A percentile compares a stretch with the other conserved stretches of the same genome.
Evolutionary conservation across 2,888 invertebrate genomes (phyloP).

Genomic region (Neoitamus cyanurus): DNA sequence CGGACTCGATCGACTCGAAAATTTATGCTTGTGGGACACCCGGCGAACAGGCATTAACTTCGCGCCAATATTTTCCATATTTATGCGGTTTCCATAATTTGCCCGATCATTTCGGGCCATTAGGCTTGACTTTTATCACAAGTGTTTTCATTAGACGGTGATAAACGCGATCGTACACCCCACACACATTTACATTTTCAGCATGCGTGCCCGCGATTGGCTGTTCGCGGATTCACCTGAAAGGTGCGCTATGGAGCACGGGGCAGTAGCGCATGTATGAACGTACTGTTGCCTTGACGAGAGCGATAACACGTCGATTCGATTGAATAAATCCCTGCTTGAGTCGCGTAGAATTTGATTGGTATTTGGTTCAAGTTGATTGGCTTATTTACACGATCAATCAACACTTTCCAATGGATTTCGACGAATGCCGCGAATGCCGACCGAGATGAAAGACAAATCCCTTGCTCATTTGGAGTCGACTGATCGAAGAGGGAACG

Average conservation of each 20-base stretch:
- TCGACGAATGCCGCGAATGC: background rate
- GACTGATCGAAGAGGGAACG: background rate
- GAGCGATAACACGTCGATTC: background rate
- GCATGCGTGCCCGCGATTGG: background rate
- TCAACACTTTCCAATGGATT: constrained; percentile 23
- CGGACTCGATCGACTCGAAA: background rate
- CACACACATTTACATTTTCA: background rate
- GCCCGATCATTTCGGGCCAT: background rate
- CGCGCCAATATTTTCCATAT: background rate
- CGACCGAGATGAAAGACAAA: background rate
- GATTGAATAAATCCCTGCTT: background rate
- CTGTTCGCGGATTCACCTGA: background rate
- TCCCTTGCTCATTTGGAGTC: background rate
- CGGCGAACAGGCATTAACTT: background rate
- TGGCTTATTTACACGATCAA: constrained; percentile 15
- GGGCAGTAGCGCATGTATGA: background rate
- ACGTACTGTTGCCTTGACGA: background rate
- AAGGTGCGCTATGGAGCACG: background rate
- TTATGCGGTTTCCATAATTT: background rate
- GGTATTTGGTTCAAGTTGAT: constrained; percentile 31
- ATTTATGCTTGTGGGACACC: constrained; percentile 1
- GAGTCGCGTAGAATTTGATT: background rate
- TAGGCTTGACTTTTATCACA: background rate
- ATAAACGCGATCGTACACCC: background rate
- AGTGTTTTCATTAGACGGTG: background rate